Base-by-base conservation (phyloP, 2,113 vertebrate genomes). In the Sinocyclocheilus grahami region DNA sequence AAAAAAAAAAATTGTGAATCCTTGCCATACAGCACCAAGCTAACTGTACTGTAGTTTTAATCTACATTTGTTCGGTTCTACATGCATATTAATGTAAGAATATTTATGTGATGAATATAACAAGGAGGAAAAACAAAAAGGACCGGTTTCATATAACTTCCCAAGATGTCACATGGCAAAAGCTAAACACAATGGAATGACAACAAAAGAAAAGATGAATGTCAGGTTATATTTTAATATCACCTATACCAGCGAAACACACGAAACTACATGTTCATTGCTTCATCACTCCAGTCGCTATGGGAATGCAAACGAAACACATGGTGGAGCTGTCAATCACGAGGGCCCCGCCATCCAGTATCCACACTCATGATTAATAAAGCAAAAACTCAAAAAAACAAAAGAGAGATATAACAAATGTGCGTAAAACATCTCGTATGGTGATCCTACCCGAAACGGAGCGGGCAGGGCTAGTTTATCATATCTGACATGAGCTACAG, bases 341-440 rank as follows among this genome's bases (percentile, higher is more conserved):
- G 72, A 89, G 91, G 90, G 88, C 90, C 87, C 91, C 69, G 91
- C 90, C 91, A 89, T 86, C 62, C 80, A 67, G 83, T 62, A 46
- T 30, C n/a, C 80, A 77, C 63, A 24, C 37, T 65, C 18, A 78
- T 76, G 53, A 83, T 87, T n/a, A 74, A 83, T n/a, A 74, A 83
- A 85, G 53, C 18, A 16, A 87, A 83, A 86, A 82, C 55, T 33
- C 60, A 48, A 87, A 85, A 5, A 11, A 74, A 76, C 22, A 51
- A 27, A 27, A 51, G n/a, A 79, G 27, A 48, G 24, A 39, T 8
- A 76, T 37, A 78, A 76, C 27, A 83, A 75, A 72, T 86, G 55
- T 75, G 62, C 51, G 42, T 79, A 78, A 85, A 85, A 86, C 69
- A 30, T 20, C 67, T 48, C 42, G 72, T 74, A 71, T 72, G 11